A percentile compares a stretch with the other conserved stretches of the same genome.
Conservation (phyloP, 2,797 vertebrate genomes). For the Eulemur mongoz region DNA sequence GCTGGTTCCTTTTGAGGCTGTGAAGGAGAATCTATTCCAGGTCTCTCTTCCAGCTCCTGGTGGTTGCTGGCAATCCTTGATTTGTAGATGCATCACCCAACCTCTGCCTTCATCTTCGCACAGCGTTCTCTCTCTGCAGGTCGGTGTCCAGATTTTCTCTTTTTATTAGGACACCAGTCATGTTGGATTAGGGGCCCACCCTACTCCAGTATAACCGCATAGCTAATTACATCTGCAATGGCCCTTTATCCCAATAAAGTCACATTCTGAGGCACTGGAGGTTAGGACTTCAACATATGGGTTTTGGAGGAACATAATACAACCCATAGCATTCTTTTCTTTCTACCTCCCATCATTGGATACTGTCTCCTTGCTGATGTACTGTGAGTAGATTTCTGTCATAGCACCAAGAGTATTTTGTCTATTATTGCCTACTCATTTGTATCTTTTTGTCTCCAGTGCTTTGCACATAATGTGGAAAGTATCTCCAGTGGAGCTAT, state of each 20-base stretch:
- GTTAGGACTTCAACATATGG: not conserved
- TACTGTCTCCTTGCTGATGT: not conserved
- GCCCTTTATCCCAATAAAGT: not conserved
- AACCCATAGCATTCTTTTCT: not conserved
- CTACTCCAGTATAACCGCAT: not conserved
- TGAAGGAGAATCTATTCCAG: not conserved
- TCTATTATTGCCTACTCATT: not conserved
- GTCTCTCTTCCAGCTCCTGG: not conserved
- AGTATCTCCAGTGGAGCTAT: not conserved
- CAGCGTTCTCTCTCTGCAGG: not conserved
- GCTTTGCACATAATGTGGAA: not conserved
- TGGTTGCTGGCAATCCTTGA: not conserved
- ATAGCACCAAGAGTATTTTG: not conserved
- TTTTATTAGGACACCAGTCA: not conserved
- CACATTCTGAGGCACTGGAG: not conserved
- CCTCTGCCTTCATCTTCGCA: not conserved
- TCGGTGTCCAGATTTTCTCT: not conserved
- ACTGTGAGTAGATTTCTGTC: not conserved
- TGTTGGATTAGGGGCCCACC: not conserved
- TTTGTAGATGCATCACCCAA: not conserved
- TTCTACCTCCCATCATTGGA: rapidly evolving
- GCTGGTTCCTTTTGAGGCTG: not conserved
- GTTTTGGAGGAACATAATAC: not conserved
- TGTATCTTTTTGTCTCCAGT: not conserved
- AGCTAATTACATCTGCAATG: not conserved